Conservation (phyloP, 2,113 vertebrate genomes). For the Melanerpes formicivorus region DNA sequence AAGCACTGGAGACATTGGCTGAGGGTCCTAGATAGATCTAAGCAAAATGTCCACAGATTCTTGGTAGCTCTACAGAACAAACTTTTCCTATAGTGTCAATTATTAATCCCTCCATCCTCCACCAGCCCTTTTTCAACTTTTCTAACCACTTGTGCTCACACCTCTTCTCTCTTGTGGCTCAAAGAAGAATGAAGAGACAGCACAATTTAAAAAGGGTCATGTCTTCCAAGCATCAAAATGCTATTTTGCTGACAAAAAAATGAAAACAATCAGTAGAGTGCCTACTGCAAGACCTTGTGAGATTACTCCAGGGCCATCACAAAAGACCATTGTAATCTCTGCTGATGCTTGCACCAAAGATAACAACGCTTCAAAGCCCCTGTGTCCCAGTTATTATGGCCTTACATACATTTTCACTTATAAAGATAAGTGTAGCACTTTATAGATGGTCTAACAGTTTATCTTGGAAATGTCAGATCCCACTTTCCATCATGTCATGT, state of each 20-base stretch:
- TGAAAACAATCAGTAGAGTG: neutral
- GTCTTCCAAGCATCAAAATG: neutral
- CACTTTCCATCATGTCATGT: neutral
- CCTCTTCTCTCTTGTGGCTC: neutral
- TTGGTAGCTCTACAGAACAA: neutral
- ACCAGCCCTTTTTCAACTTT: neutral
- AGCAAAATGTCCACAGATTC: rapidly evolving
- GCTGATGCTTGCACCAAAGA: conserved; percentile 22
- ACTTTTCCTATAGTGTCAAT: neutral
- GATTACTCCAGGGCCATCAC: neutral
- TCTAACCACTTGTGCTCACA: neutral
- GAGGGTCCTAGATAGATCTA: neutral
- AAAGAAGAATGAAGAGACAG: neutral
- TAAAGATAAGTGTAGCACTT: conserved; percentile 30
- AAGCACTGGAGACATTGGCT: neutral
- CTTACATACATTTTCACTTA: conserved; percentile 12
- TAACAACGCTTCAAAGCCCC: conserved; percentile 22
- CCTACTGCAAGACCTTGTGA: neutral
- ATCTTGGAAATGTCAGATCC: neutral
- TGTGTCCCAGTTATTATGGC: conserved; percentile 3
- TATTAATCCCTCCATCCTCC: neutral
- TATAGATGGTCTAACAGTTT: neutral
- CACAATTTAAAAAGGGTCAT: neutral
- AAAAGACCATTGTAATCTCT: neutral
- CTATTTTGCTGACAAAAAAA: conserved; percentile 4